Percentiles rank a stretch among this genome's conserved stretches.
phyloP scores from a whole-genome alignment of 2,797 vertebrate genomes.

The Aeoliscus strigatus region DNA sequence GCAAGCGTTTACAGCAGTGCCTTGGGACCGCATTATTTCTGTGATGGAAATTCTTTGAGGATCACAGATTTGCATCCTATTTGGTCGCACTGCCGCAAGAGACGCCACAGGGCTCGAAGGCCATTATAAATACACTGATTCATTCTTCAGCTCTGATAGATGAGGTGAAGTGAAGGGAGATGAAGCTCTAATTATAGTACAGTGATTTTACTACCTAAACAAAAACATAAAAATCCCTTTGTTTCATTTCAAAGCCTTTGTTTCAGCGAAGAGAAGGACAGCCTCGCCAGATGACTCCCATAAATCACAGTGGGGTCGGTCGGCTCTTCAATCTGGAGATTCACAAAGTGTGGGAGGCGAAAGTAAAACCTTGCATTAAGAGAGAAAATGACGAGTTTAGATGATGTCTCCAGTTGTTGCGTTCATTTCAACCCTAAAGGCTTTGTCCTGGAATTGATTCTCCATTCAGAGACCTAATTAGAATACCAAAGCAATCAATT shows the following conservation, averaged over 20 bases:
- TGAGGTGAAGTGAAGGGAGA: constrained; percentile 65
- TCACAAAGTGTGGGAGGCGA: too few relatives aligned
- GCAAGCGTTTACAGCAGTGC: constrained; percentile 70
- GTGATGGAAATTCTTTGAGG: constrained; percentile 78
- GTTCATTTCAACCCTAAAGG: too few relatives aligned
- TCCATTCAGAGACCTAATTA: too few relatives aligned
- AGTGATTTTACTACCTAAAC: constrained; percentile 30
- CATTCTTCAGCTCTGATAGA: constrained; percentile 73
- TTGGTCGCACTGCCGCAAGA: constrained; percentile 73
- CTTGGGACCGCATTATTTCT: constrained; percentile 76
- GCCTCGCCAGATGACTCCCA: constrained; percentile 2
- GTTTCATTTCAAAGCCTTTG: constrained; percentile 27
- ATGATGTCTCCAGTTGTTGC: too few relatives aligned
- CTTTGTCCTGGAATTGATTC: too few relatives aligned
- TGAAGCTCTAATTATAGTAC: constrained; percentile 45
- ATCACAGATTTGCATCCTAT: constrained; percentile 80
- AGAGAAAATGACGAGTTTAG: too few relatives aligned
- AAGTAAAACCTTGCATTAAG: too few relatives aligned
- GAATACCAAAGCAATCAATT: too few relatives aligned
- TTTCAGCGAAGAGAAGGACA: constrained; percentile 9
- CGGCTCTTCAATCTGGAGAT: too few relatives aligned
- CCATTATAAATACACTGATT: constrained; percentile 78
- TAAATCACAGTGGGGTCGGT: too few relatives aligned
- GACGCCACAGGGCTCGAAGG: constrained; percentile 66
- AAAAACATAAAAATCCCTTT: constrained; percentile 14